A percentile compares a stretch with the other conserved stretches of the same genome.
These are phyloP conservation scores for Alethe diademata DNA, from an alignment of 2,113 vertebrate genomes.

Conservation along the genomic window DNA sequence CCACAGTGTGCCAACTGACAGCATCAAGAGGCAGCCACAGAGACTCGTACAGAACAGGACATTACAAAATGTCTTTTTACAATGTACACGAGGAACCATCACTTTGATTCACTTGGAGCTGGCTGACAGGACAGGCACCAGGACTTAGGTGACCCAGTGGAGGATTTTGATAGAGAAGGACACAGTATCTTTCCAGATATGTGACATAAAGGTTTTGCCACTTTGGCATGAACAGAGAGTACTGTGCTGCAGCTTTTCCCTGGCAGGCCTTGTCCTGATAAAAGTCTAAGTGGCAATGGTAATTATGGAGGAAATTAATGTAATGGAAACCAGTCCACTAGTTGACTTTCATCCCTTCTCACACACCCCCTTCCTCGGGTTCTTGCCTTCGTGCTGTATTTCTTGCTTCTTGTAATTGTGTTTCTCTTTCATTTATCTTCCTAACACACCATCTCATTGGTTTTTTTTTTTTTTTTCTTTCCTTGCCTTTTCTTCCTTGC, in stretches of 20 bases:
- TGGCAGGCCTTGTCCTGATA: not conserved
- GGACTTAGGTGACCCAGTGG: not conserved
- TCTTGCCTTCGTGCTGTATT: not conserved
- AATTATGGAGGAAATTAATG: not conserved
- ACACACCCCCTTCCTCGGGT: not conserved
- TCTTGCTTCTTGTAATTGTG: not conserved
- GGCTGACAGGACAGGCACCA: not conserved
- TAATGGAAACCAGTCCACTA: not conserved
- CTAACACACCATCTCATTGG: not conserved
- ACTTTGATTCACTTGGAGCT: not conserved
- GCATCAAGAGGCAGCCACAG: not conserved
- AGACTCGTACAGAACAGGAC: not conserved
- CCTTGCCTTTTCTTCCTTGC: not conserved
- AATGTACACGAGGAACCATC: not conserved
- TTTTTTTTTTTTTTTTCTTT: not conserved
- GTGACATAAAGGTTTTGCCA: not conserved
- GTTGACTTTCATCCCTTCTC: slow-evolving; percentile 9
- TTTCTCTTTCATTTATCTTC: slow-evolving; percentile 34
- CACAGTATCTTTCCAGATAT: not conserved
- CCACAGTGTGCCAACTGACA: not conserved
- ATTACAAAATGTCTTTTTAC: not conserved
- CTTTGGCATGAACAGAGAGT: not conserved
- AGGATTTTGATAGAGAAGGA: not conserved
- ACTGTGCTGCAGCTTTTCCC: not conserved
- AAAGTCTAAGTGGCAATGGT: not conserved